Evolutionary conservation across 2,888 invertebrate species (phyloP).

Genomic region (Allacma fusca): DNA sequence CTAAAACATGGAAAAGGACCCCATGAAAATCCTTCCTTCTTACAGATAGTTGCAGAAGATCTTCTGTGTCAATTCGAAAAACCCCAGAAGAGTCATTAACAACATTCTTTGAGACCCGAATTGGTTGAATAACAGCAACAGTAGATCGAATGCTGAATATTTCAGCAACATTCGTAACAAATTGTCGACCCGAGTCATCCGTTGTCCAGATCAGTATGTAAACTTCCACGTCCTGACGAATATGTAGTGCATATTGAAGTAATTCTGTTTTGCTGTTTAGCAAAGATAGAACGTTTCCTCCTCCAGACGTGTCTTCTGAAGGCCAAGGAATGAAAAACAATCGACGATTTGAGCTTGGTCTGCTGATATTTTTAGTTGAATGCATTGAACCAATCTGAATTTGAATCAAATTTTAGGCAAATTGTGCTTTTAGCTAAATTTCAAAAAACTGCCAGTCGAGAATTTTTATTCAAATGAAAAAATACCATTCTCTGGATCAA

Average conservation of each 20-base stretch:
- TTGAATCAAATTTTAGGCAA: not conserved
- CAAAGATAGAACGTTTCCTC: too few species aligned
- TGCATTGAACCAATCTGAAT: not conserved
- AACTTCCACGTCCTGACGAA: constrained; percentile 14
- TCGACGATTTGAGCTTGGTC: not conserved
- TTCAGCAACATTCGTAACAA: not conserved
- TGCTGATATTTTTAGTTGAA: not conserved
- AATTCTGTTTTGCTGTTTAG: too few species aligned
- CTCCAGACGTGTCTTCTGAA: not conserved
- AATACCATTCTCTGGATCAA: not conserved
- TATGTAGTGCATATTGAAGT: not conserved
- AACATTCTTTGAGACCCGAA: not conserved
- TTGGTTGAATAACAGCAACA: not conserved
- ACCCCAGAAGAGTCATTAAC: not conserved
- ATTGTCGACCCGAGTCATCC: not conserved
- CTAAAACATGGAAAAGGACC: constrained; percentile 24
- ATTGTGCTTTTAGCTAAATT: not conserved
- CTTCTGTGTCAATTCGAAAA: not conserved
- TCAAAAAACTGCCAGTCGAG: too few species aligned
- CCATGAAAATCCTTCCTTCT: constrained; percentile 17
- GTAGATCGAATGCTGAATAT: constrained; percentile 13
- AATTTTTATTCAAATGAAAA: too few species aligned
- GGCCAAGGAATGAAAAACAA: constrained; percentile 24
- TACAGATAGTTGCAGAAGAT: constrained; percentile 7
- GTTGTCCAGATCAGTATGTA: constrained; percentile 31